A percentile compares a stretch with the other conserved stretches of the same genome.
These are phyloP conservation scores for Hirudinaria manillensis DNA, from an alignment of 2,888 invertebrate species.

Conservation along the genomic window DNA sequence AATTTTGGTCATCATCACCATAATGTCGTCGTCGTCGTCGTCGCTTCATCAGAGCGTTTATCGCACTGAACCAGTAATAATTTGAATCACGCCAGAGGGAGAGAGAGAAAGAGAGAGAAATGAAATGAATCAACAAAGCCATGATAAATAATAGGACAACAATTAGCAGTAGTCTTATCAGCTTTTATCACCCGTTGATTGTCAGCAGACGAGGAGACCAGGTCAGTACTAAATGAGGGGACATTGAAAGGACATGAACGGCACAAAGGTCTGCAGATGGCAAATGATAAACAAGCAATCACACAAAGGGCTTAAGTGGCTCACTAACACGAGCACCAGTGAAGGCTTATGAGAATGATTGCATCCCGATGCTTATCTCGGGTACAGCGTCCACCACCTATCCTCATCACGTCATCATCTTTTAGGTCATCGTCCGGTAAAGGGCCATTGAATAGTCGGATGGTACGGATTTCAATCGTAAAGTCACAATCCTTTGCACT, in stretches of 20 bases:
- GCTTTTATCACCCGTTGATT: too few relatives aligned
- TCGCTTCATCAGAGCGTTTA: too few relatives aligned
- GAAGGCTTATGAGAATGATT: slow-evolving; percentile 14
- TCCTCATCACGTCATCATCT: slow-evolving; percentile 8
- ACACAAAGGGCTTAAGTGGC: slow-evolving; percentile 4
- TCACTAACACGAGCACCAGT: slow-evolving; percentile 4
- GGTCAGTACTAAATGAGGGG: not conserved
- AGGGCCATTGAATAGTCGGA: too few relatives aligned
- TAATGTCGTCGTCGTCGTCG: too few relatives aligned
- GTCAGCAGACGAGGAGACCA: not conserved
- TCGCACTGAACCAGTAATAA: too few relatives aligned
- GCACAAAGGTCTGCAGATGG: not conserved
- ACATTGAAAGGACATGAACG: not conserved
- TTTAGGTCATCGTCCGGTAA: too few relatives aligned
- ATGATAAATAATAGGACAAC: not conserved
- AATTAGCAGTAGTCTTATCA: not conserved
- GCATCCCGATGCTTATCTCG: slow-evolving; percentile 9
- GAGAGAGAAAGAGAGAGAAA: not conserved
- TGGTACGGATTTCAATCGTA: too few relatives aligned
- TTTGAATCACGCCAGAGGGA: not conserved
- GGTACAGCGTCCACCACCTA: not conserved
- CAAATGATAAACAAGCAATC: slow-evolving; percentile 17
- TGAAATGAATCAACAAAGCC: not conserved
- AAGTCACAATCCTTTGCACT: too few relatives aligned
- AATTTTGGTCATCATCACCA: too few relatives aligned